A percentile compares a stretch with the other conserved stretches of the same genome.
Evolutionary conservation across 2,113 vertebrate genomes (phyloP).

Genomic region (Urocolius indicus): DNA sequence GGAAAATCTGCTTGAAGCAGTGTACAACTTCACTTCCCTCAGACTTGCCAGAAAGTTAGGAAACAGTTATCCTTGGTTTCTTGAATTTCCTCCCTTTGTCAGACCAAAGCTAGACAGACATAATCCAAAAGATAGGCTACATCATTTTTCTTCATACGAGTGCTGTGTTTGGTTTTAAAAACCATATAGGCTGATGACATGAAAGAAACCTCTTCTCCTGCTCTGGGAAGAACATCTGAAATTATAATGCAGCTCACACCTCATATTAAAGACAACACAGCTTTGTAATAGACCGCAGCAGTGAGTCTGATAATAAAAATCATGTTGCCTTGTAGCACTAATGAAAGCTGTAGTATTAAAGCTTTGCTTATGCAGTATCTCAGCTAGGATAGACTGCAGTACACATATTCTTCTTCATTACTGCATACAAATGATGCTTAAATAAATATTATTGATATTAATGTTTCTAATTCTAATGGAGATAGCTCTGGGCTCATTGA

Average conservation of each 20-base stretch:
- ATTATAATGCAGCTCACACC: neutral
- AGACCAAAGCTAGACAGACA: neutral
- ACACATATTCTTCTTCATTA: constrained; percentile 29
- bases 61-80: neutral
- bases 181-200: neutral
- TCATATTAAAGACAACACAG: neutral
- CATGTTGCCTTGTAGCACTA: neutral
- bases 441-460: neutral
- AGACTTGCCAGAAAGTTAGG: neutral
- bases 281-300: neutral
- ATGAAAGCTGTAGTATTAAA: neutral
- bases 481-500: neutral
- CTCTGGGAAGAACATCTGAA: neutral
- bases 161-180: neutral
- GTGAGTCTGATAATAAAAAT: neutral
- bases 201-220: neutral
- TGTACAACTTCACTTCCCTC: too few species aligned
- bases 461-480: neutral
- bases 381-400: neutral
- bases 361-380: neutral
- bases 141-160: neutral
- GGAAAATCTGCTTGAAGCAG: neutral
- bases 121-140: neutral
- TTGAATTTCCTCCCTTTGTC: neutral
- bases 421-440: neutral